phyloP scores from a whole-genome alignment of 2,888 invertebrate species.

The Agrochola circellaris region DNA sequence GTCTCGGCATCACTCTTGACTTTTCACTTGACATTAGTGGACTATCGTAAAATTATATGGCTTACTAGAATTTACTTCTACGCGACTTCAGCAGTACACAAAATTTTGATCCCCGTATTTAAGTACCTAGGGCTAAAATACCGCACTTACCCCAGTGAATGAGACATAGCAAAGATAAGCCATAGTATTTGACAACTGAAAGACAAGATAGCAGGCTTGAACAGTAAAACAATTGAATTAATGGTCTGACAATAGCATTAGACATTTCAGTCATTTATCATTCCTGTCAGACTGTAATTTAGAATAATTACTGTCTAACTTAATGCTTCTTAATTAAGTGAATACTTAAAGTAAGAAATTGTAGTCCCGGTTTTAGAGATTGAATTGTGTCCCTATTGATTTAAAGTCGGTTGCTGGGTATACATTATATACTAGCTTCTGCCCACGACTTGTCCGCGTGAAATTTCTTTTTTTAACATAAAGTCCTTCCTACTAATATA shows the following conservation, averaged over 20 bases:
- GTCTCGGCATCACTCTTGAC: neutral
- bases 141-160: neutral
- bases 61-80: neutral
- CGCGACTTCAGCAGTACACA: neutral
- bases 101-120: neutral
- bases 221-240: constrained; percentile 47
- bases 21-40: neutral
- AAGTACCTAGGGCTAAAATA: neutral
- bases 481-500: too few species aligned
- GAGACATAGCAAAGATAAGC: constrained; percentile 13
- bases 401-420: neutral
- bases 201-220: constrained; percentile 9
- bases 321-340: constrained; percentile 45
- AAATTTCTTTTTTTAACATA: too few species aligned
- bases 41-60: neutral
- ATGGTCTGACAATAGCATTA: constrained; percentile 47
- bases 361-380: constrained; percentile 20
- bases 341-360: constrained; percentile 32
- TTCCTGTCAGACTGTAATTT: constrained; percentile 33
- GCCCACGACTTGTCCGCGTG: too few species aligned
- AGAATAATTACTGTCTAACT: constrained; percentile 45
- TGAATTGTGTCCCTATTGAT: constrained; percentile 2
- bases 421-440: neutral
- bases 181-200: constrained; percentile 24
- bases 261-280: constrained; percentile 44